Conservation (phyloP, 2,113 vertebrate genomes). For the Brachionichthys hirsutus region DNA sequence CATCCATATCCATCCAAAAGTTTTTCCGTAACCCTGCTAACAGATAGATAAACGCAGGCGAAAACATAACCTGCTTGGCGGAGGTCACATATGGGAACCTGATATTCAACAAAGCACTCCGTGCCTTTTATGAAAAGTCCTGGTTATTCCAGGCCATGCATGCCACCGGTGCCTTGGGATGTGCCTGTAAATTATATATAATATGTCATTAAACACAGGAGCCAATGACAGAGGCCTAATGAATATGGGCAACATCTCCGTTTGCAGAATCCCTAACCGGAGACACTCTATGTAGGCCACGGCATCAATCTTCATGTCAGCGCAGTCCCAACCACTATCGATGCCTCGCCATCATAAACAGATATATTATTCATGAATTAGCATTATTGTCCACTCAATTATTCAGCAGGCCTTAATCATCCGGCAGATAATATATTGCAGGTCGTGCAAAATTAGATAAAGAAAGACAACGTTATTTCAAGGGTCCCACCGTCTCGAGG, state of each 20-base stretch:
- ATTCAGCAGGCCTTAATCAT: constrained; percentile 75
- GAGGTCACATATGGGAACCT: constrained; percentile 2
- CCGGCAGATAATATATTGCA: constrained; percentile 47
- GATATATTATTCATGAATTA: constrained; percentile 72
- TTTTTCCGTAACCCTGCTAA: too few relatives aligned
- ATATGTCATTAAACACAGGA: constrained; percentile 49
- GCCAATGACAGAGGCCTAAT: constrained; percentile 48
- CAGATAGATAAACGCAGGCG: too few relatives aligned
- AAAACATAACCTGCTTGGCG: too few relatives aligned
- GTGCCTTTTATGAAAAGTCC: constrained; percentile 1
- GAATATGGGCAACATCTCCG: constrained; percentile 44
- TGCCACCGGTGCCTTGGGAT: constrained; percentile 41
- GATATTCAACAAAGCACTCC: constrained; percentile 7
- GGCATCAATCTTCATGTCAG: constrained; percentile 71
- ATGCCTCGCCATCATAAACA: constrained; percentile 60
- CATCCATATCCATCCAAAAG: too few relatives aligned
- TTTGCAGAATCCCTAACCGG: constrained; percentile 50
- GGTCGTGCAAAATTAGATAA: constrained; percentile 62
- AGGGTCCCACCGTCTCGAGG: constrained; percentile 15
- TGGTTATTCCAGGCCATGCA: constrained; percentile 15
- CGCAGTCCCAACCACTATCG: constrained; percentile 23
- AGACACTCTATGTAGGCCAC: constrained; percentile 59
- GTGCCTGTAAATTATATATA: constrained; percentile 62
- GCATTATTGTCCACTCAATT: constrained; percentile 73
- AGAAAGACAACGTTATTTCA: constrained; percentile 47